Conservation (phyloP, 2,888 invertebrate genomes). For the Steromphala cineraria region DNA sequence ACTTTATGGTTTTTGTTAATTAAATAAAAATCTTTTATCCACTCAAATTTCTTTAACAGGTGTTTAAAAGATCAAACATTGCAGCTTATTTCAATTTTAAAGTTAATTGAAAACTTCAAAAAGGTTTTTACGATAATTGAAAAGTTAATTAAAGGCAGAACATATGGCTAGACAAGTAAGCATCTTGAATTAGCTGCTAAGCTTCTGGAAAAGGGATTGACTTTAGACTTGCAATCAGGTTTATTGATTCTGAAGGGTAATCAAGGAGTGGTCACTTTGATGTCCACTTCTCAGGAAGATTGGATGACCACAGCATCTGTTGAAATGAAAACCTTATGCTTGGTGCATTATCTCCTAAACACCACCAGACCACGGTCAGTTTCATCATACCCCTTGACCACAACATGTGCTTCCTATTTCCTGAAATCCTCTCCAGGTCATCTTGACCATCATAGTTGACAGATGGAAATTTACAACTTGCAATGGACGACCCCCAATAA, state of each 20-base stretch:
- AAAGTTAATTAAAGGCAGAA: too few relatives aligned
- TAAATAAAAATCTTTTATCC: background rate
- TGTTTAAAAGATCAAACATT: too few relatives aligned
- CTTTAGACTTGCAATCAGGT: too few relatives aligned
- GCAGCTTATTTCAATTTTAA: too few relatives aligned
- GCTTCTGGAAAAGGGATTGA: too few relatives aligned
- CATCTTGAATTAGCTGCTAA: too few relatives aligned
- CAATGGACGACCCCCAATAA: background rate
- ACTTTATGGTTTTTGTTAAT: too few relatives aligned
- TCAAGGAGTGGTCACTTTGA: too few relatives aligned
- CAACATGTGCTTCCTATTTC: constrained; percentile 6
- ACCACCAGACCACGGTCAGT: background rate
- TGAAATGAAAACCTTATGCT: constrained; percentile 1
- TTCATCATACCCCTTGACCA: background rate
- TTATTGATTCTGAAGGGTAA: too few relatives aligned
- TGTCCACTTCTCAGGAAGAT: constrained; percentile 9
- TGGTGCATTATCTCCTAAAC: background rate
- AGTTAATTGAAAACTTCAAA: too few relatives aligned
- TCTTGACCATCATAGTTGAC: background rate
- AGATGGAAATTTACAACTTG: constrained; percentile 3
- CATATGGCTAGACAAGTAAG: too few relatives aligned
- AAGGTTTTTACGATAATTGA: too few relatives aligned
- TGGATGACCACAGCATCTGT: background rate
- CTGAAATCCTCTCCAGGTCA: background rate
- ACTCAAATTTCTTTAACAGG: constrained; percentile 76